Base-by-base conservation (phyloP, 2,113 vertebrate genomes). In the Egretta garzetta region DNA sequence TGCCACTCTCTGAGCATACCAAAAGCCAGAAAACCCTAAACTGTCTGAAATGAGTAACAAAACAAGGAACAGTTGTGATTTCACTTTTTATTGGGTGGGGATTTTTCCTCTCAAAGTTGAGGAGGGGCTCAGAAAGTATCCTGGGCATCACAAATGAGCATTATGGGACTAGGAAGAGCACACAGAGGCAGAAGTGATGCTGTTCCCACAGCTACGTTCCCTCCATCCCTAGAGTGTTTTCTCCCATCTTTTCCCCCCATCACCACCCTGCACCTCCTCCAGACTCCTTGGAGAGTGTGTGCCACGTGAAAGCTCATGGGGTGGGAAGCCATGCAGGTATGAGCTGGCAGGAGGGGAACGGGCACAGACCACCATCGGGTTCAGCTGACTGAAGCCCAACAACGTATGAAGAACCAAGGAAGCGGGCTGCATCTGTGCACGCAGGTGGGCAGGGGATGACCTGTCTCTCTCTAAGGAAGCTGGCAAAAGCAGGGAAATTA, bases 341-440 rank as follows among this genome's bases (percentile, higher is more conserved):
- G 4, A 86, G 33, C 8, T 8, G 60, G 26, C 37, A 47, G 39
- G n/a, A 62, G 8, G 7, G 4, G 20, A 49, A 62, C 0, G 1
- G 20, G 28, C 45, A 23, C 22, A 59, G 22, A 74, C 9, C 6
- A 39, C 12, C 66, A 32, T n/a, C 22, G 30, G 5, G 35, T 68
- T 68, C 41, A 58, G 49, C 35, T 80, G 60, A 41, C 33, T 37
- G 56, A 67, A 62, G 32, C 9, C 43, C 12, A 45, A 28, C 32
- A 32, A n/a, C 32, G n/a, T 32, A 3, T 9, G 24, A 53, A 16
- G 33, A 73, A 7, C 7, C 10, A 9, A 9, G 32, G 27, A 53
- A 73, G 21, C 12, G n/a, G 37, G 47, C 32, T 58, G 56, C 18
- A 19, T n/a, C 71, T 64, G 28, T 13, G 7, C 87, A 60, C n/a